These are phyloP conservation scores for Paramisgurnus dabryanus DNA, from an alignment of 2,113 vertebrate species.

Conservation along the genomic window DNA sequence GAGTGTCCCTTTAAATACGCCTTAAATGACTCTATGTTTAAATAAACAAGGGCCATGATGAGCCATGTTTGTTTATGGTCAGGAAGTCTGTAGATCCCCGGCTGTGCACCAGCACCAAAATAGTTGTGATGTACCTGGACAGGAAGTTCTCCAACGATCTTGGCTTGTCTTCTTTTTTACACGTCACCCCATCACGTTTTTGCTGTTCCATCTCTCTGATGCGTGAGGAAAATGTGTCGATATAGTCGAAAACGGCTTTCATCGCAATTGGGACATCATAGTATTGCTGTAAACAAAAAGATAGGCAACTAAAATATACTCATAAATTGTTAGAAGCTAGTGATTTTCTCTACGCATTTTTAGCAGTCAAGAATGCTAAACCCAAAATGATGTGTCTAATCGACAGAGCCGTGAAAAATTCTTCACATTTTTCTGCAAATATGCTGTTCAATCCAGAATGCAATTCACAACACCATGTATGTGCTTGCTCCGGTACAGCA, in stretches of 20 bases:
- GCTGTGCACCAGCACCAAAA: not conserved
- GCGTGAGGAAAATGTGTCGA: slow-evolving; percentile 95
- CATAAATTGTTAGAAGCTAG: not conserved
- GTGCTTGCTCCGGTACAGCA: too few species aligned
- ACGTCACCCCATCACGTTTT: slow-evolving; percentile 89
- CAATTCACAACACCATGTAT: not conserved
- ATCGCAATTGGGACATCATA: slow-evolving; percentile 97
- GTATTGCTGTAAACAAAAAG: slow-evolving; percentile 82
- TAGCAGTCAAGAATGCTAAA: not conserved
- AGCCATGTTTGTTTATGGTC: not conserved
- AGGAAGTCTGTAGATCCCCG: not conserved
- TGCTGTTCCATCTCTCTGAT: slow-evolving; percentile 98
- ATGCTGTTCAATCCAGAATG: slow-evolving; percentile 17
- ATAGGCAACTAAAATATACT: not conserved
- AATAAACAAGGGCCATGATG: not conserved
- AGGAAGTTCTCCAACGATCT: slow-evolving; percentile 95
- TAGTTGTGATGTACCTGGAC: slow-evolving; percentile 79
- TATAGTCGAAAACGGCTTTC: slow-evolving; percentile 93
- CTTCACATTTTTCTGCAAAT: slow-evolving; percentile 44
- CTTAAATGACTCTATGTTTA: not conserved
- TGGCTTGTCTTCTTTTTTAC: slow-evolving; percentile 95
- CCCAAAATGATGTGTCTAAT: slow-evolving; percentile 13
- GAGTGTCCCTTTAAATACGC: too few species aligned
- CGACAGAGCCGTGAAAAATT: slow-evolving; percentile 30
- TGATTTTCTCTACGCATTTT: not conserved